These are phyloP conservation scores for Gymnocheta viridis DNA, from an alignment of 2,888 invertebrate species.

Conservation along the genomic window DNA sequence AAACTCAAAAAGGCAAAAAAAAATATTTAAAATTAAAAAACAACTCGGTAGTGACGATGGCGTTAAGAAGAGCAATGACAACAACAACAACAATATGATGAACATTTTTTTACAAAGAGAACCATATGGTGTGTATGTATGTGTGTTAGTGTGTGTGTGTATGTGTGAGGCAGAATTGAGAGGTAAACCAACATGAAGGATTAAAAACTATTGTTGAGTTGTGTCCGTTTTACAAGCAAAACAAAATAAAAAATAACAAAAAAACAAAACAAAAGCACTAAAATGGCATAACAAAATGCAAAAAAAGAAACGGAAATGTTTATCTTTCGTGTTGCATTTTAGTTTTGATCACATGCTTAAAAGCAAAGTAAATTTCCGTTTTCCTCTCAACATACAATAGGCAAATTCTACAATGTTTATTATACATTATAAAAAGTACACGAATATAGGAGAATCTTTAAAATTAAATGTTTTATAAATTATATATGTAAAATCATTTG, in stretches of 20 bases:
- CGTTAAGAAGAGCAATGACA: slow-evolving; percentile 42
- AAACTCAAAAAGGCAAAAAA: not conserved
- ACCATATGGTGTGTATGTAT: not conserved
- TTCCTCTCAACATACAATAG: slow-evolving; percentile 61
- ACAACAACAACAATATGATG: slow-evolving; percentile 37
- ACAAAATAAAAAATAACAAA: not conserved
- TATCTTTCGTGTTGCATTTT: slow-evolving; percentile 72
- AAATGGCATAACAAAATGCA: slow-evolving; percentile 37
- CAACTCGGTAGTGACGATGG: slow-evolving; percentile 47
- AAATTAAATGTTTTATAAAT: not conserved
- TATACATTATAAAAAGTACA: not conserved
- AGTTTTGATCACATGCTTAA: slow-evolving; percentile 70
- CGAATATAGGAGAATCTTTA: not conserved
- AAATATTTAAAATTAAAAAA: not conserved
- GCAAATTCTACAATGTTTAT: slow-evolving; percentile 49
- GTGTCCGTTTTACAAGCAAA: slow-evolving; percentile 46
- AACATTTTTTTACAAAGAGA: not conserved
- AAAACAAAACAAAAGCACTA: slow-evolving; percentile 19
- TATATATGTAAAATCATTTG: too few species aligned
- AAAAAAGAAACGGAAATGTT: slow-evolving; percentile 71
- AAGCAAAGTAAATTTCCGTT: slow-evolving; percentile 71
- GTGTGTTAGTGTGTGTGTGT: not conserved
- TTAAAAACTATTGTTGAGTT: slow-evolving; percentile 54
- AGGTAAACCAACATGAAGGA: slow-evolving; percentile 49
- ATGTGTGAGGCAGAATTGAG: slow-evolving; percentile 1